Percentiles rank a stretch among this genome's conserved stretches.
phyloP scores from a whole-genome alignment of 2,888 invertebrate species.

The Urechis unicinctus region DNA sequence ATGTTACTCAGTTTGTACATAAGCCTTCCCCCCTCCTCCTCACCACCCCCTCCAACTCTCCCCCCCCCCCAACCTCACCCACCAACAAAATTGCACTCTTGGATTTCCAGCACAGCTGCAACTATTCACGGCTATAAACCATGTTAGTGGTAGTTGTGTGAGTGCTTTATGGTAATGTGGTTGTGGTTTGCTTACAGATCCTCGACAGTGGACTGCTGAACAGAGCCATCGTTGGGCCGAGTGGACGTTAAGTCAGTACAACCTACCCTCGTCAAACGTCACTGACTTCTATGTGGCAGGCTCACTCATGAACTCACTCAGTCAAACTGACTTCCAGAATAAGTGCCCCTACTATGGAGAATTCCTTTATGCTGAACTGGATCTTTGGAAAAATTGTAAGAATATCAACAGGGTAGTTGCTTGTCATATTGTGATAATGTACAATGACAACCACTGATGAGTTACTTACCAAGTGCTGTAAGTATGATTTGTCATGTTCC shows the following conservation, averaged over 20 bases:
- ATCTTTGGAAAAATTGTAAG: constrained; percentile 77
- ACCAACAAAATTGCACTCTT: no score
- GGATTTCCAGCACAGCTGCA: no score
- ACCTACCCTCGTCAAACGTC: not conserved
- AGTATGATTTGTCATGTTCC: no score
- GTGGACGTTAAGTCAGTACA: not conserved
- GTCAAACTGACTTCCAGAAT: constrained; percentile 74
- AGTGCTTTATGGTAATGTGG: no score
- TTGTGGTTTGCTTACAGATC: not conserved
- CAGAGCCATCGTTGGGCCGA: not conserved
- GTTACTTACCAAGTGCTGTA: no score
- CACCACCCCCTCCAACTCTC: no score
- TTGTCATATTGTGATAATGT: not conserved
- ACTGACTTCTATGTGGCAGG: not conserved
- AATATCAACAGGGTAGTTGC: not conserved
- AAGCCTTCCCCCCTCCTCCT: no score
- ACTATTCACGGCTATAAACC: no score
- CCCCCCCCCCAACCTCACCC: no score
- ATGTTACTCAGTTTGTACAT: no score
- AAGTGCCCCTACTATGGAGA: constrained; percentile 49
- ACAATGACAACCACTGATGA: not conserved
- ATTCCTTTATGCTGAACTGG: constrained; percentile 77
- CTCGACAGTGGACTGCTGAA: not conserved
- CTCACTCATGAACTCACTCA: constrained; percentile 63
- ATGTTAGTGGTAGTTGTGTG: no score